Conservation (phyloP, 1,140 invertebrate species). For the Drosophila lowei region DNA sequence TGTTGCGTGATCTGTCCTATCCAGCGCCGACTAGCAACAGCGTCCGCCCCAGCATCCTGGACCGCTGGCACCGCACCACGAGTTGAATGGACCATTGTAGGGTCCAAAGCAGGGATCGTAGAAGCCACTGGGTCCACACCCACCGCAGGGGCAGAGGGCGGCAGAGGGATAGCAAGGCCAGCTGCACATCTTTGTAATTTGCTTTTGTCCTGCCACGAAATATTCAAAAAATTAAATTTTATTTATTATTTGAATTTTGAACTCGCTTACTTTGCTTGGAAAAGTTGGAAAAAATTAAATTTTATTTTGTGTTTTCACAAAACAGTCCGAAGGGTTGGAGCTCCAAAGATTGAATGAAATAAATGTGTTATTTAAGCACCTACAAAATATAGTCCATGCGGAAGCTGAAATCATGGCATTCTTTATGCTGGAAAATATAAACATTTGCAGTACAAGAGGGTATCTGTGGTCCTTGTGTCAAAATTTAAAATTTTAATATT, state of each 20-base stretch:
- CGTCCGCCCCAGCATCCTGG: constrained; percentile 42
- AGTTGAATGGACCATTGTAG: constrained; percentile 51
- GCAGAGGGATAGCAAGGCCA: constrained; percentile 45
- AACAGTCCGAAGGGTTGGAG: constrained; percentile 14
- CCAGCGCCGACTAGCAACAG: constrained; percentile 21
- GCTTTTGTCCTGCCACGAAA: neutral
- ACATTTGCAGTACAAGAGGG: too few relatives aligned
- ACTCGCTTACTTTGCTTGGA: too few relatives aligned
- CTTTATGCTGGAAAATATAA: too few relatives aligned
- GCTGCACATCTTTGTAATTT: constrained; percentile 30
- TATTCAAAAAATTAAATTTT: too few relatives aligned
- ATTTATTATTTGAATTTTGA: too few relatives aligned
- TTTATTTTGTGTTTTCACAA: constrained; percentile 7
- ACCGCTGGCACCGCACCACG: constrained; percentile 43
- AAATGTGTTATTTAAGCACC: neutral
- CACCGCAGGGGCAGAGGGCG: constrained; percentile 40
- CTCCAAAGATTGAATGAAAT: constrained; percentile 5
- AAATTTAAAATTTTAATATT: too few relatives aligned
- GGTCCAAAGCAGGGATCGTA: constrained; percentile 51
- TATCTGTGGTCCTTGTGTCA: too few relatives aligned
- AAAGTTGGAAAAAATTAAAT: neutral
- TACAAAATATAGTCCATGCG: too few relatives aligned
- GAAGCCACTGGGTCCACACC: constrained; percentile 47
- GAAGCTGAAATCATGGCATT: too few relatives aligned
- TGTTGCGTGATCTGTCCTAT: too few relatives aligned